Evolutionary conservation across 30 jellyfish, hydroid and myxozoan species (phyloP).

Genomic region (Chrysaora quinquecirrha): DNA sequence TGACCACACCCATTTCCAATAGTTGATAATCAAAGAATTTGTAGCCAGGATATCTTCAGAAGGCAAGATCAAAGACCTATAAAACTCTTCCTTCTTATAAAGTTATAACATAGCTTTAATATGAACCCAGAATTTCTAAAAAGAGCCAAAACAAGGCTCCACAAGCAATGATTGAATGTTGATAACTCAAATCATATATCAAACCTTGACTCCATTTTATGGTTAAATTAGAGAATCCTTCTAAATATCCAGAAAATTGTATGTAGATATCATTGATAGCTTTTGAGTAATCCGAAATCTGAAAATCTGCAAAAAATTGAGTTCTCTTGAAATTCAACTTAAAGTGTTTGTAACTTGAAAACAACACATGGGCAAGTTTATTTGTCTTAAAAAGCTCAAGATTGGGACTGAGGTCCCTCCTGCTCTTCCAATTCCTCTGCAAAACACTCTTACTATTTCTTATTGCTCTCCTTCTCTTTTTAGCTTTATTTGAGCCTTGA

Average conservation of each 20-base stretch:
- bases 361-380: background rate
- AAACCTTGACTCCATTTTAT: background rate
- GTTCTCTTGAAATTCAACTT: background rate
- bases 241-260: too few species aligned
- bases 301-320: background rate
- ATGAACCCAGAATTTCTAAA: background rate
- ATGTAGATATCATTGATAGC: background rate
- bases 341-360: background rate
- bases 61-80: background rate
- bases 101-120: background rate
- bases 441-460: background rate
- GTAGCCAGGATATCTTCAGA: background rate
- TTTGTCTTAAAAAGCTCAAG: conserved; percentile 18
- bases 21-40: background rate
- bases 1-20: background rate
- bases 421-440: too few species aligned
- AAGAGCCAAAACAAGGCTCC: background rate
- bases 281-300: background rate
- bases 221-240: background rate
- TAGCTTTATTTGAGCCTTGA: too few species aligned
- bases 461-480: too few species aligned
- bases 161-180: background rate
- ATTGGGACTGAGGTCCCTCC: too few species aligned
- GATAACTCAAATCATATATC: background rate
- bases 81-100: background rate